Conservation (phyloP, 2,797 vertebrate genomes). For the Nyctalus aviator region DNA sequence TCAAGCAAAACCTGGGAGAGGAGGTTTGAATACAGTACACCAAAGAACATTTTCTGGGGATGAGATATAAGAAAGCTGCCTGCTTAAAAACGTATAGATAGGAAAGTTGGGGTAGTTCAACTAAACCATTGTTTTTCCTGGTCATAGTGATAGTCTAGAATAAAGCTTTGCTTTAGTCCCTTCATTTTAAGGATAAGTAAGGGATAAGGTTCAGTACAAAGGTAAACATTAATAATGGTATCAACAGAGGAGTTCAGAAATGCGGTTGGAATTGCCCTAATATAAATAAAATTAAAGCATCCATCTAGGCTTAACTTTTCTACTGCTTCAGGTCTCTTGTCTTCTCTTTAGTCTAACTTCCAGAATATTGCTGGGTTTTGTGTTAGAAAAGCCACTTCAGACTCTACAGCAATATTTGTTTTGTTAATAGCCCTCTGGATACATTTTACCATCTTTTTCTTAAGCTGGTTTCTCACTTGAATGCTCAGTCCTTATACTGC, state of each 20-base stretch:
- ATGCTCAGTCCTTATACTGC: not conserved
- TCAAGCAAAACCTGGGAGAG: not conserved
- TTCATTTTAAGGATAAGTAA: not conserved
- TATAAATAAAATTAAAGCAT: not conserved
- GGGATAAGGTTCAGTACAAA: not conserved
- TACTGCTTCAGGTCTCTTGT: not conserved
- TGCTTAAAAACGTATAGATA: not conserved
- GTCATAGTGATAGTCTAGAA: not conserved
- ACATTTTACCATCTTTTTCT: not conserved
- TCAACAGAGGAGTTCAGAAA: not conserved
- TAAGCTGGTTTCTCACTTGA: not conserved
- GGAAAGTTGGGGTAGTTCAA: not conserved
- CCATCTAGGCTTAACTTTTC: not conserved
- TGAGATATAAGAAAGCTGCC: not conserved
- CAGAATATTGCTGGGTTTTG: not conserved
- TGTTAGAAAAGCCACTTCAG: constrained; percentile 33
- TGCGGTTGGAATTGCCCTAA: not conserved
- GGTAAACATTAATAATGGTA: not conserved
- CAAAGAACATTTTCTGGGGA: not conserved
- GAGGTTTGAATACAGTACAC: not conserved
- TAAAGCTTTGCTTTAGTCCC: not conserved
- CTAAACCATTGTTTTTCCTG: not conserved
- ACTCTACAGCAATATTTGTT: not conserved
- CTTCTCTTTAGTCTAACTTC: not conserved
- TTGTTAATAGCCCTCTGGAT: not conserved